Evolutionary conservation across 2,888 invertebrate genomes (phyloP).

Genomic region (Harpalus rubripes): DNA sequence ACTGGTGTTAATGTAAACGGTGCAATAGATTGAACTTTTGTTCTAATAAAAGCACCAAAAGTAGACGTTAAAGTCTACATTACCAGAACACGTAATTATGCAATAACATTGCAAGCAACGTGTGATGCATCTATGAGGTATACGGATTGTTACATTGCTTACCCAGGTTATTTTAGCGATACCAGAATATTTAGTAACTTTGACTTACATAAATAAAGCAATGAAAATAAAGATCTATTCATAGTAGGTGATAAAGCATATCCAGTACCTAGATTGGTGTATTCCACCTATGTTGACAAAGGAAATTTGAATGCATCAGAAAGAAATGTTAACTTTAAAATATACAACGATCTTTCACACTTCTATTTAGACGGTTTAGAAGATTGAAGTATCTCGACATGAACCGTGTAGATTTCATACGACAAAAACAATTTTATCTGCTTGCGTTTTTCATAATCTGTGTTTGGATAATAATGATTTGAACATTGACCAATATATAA

Average conservation of each 20-base stretch:
- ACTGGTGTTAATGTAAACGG: constrained; percentile 39
- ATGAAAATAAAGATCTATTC: too few relatives aligned
- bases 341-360: constrained; percentile 66
- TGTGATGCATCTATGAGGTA: constrained; percentile 12
- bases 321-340: constrained; percentile 63
- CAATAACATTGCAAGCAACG: constrained; percentile 38
- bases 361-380: constrained; percentile 5
- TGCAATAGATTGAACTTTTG: constrained; percentile 35
- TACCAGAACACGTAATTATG: constrained; percentile 37
- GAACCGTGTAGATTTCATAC: constrained; percentile 4
- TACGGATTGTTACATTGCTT: too few relatives aligned
- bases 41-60: constrained; percentile 52
- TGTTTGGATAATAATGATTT: constrained; percentile 20
- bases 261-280: constrained; percentile 68
- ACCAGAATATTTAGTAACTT: too few relatives aligned
- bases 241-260: constrained; percentile 70
- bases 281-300: constrained; percentile 68
- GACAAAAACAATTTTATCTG: constrained; percentile 2
- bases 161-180: too few relatives aligned
- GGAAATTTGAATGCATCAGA: constrained; percentile 66
- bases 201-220: too few relatives aligned
- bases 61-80: constrained; percentile 19
- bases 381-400: constrained; percentile 15
- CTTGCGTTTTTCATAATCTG: constrained; percentile 34
- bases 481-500: neutral